Evolutionary conservation across 1,140 invertebrate species (phyloP).

Genomic region (Drosophila aff.): DNA sequence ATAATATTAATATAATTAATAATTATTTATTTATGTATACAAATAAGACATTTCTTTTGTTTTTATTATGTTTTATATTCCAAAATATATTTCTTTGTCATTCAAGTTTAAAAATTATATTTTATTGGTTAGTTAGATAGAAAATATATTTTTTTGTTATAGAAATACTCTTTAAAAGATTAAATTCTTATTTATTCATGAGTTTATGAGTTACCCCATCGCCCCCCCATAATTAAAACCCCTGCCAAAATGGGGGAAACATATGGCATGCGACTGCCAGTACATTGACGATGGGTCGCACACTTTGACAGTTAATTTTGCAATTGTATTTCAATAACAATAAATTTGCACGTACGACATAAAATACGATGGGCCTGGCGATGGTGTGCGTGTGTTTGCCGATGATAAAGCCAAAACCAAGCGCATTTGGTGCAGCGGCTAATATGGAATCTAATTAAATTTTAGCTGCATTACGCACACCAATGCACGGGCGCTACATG

Average conservation of each 20-base stretch:
- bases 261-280: conserved; percentile 63
- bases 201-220: neutral
- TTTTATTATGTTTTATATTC: too few species aligned
- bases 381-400: conserved; percentile 8
- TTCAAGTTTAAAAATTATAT: too few species aligned
- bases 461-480: conserved; percentile 65
- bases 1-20: too few species aligned
- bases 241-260: conserved; percentile 22
- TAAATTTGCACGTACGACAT: conserved; percentile 78
- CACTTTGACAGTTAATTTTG: conserved; percentile 85
- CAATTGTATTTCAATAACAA: conserved; percentile 85
- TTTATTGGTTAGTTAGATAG: too few species aligned
- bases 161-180: neutral
- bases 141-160: too few species aligned
- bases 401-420: conserved; percentile 41
- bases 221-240: neutral
- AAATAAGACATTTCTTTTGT: too few species aligned
- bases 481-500: conserved; percentile 19
- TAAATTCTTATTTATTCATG: neutral
- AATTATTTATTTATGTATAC: too few species aligned
- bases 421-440: conserved; percentile 66
- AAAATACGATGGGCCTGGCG: conserved; percentile 52
- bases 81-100: too few species aligned
- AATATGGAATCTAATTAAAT: conserved; percentile 80
- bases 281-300: conserved; percentile 73